Conservation (phyloP, 1,140 invertebrate genomes). For the Musca domestica region DNA sequence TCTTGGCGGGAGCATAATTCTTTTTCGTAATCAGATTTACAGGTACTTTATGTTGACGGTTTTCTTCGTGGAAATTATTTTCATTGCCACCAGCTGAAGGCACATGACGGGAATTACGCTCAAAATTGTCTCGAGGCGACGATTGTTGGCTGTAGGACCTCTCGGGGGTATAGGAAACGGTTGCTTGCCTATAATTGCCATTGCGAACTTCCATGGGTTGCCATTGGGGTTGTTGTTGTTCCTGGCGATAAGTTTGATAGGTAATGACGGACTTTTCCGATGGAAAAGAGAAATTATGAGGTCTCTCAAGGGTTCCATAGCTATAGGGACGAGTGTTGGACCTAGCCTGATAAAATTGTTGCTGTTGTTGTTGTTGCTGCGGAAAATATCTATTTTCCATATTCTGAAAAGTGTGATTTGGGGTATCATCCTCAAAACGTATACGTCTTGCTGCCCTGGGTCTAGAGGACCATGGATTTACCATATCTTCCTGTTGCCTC, state of each 20-base stretch:
- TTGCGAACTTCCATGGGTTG: slow-evolving; percentile 20
- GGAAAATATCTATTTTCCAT: slow-evolving; percentile 4
- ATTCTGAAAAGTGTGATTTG: neutral
- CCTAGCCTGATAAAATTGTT: neutral
- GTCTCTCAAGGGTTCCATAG: neutral
- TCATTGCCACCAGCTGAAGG: neutral
- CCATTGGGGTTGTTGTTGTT: slow-evolving; percentile 23
- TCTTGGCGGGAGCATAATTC: neutral
- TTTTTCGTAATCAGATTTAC: slow-evolving; percentile 24
- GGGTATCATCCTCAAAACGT: slow-evolving; percentile 1
- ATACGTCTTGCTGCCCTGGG: neutral
- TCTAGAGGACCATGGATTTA: neutral
- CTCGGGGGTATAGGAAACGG: neutral
- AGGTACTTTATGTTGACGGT: neutral
- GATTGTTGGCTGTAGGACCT: slow-evolving; percentile 4
- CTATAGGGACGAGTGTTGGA: neutral
- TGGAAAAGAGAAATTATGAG: slow-evolving; percentile 22
- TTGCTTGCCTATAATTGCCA: slow-evolving; percentile 7
- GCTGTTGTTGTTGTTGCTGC: slow-evolving; percentile 13
- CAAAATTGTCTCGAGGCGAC: slow-evolving; percentile 2
- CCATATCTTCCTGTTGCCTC: neutral
- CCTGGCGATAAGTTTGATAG: slow-evolving; percentile 29
- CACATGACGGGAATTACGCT: slow-evolving; percentile 8
- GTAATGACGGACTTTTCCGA: slow-evolving; percentile 11
- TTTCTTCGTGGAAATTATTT: neutral